Evolutionary conservation across 2,888 invertebrate genomes (phyloP), one percentile per base, ranked within the genome.

Genomic region (Trachelus stipa): DNA sequence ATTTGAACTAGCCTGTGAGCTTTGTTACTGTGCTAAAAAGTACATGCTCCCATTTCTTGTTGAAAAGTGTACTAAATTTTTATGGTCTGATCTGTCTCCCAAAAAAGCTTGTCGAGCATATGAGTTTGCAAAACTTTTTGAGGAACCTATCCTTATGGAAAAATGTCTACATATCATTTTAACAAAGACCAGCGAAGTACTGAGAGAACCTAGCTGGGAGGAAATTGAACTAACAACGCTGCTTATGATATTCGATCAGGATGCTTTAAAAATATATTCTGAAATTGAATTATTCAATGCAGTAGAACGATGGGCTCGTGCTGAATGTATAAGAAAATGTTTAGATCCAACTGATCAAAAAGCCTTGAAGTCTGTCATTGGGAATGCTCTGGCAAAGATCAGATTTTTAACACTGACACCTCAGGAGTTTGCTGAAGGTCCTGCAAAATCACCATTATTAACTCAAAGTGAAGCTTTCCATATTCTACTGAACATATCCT

Each of bases 1-100:
- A 0, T 97, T 97, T 89, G 97, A 97, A 86, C 95, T 97, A 88
- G 97, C 97, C 0, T 97, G 97, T 89, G 97, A 97, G 86, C 90
- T 97, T 68, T 97, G 97, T 88, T 97, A 97, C 90, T 96, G 96
- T 77, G 97, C 97, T 12, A 97, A 97, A 87, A 97, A 97, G 87
- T 97, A 97, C 86, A 96, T 97, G 95, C 90, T 97, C 77, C 97
- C 97, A 0, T 95, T 95, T 90, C 92, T 97, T 12, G 96, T 97
- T 0, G 95, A 96, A 82, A 95, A 96, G 85, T 97, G 97, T 88
- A 97, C 96, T 0, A 94, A 95, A 81, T 97, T 95, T 87, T 92
- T 97, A n/a, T 97, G 97, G 96, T 95, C 95, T 0, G 96, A 96
- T 89, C 91, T 96, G 68, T 94, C 95, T 79, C 95, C 96, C 0